Evolutionary conservation across 2,797 vertebrate genomes (phyloP).

Genomic region (Sebastes vulpes): DNA sequence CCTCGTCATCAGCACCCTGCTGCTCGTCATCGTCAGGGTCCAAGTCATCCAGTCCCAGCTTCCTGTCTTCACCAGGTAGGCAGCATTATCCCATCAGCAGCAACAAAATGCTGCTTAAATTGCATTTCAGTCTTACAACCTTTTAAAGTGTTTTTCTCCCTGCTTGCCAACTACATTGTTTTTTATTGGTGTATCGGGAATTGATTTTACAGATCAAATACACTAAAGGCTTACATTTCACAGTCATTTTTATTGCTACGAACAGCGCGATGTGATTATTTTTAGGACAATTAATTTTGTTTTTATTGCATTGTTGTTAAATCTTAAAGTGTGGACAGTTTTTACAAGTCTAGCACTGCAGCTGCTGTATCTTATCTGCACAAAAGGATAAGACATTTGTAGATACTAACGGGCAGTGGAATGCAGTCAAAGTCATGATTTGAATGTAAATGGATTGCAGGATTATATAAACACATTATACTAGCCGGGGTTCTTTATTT

Average conservation of each 20-base stretch:
- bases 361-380: constrained; percentile 6
- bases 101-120: not conserved
- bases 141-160: not conserved
- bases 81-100: not conserved
- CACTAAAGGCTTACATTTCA: not conserved
- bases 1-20: constrained; percentile 94
- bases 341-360: not conserved
- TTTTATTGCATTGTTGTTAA: not conserved
- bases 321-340: not conserved
- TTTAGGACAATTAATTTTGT: not conserved
- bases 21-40: constrained; percentile 96
- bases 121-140: not conserved
- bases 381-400: constrained; percentile 14
- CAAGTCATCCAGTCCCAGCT: constrained; percentile 98
- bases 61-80: constrained; percentile 97
- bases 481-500: constrained; percentile 23
- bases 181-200: not conserved
- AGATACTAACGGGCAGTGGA: not conserved
- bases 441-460: constrained; percentile 32
- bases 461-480: constrained; percentile 56
- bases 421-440: constrained; percentile 3
- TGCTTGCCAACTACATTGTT: not conserved
- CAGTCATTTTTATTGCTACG: not conserved
- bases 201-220: not conserved
- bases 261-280: not conserved